These are phyloP conservation scores for Cotesia glomerata DNA, from an alignment of 1,140 invertebrate species.

Conservation along the genomic window DNA sequence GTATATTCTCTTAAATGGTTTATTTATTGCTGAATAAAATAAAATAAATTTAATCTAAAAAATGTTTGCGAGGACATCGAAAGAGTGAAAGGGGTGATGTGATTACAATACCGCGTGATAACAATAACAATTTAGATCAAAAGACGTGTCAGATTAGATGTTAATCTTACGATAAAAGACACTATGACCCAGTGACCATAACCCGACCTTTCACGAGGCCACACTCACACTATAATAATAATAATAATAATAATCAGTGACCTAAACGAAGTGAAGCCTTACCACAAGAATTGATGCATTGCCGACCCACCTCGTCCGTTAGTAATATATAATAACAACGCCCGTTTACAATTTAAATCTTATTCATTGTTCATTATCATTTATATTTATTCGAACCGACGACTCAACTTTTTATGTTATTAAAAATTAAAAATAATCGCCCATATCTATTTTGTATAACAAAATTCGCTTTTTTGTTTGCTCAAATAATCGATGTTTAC, in stretches of 20 bases:
- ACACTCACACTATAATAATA: constrained; percentile 25
- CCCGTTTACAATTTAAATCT: not conserved
- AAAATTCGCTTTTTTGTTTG: not conserved
- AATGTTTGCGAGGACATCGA: too few species aligned
- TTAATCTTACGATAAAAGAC: constrained; percentile 16
- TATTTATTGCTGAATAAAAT: too few species aligned
- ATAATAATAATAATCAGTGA: constrained; percentile 37
- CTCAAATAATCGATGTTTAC: not conserved
- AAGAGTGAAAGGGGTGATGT: too few species aligned
- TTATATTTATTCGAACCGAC: not conserved
- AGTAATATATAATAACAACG: not conserved
- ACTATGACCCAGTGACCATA: constrained; percentile 43
- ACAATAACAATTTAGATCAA: too few species aligned
- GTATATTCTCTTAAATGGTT: too few species aligned
- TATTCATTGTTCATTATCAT: not conserved
- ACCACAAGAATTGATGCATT: constrained; percentile 33
- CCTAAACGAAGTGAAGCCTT: constrained; percentile 48
- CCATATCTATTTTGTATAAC: too few species aligned
- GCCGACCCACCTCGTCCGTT: constrained; percentile 11
- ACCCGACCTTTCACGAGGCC: constrained; percentile 46
- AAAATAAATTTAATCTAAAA: too few species aligned
- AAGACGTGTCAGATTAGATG: constrained; percentile 18
- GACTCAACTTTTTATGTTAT: not conserved
- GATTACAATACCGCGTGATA: too few species aligned
- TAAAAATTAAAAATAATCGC: too few species aligned